Evolutionary conservation across 2,888 invertebrate species (phyloP).

Genomic region (Temnothorax rugatulus): DNA sequence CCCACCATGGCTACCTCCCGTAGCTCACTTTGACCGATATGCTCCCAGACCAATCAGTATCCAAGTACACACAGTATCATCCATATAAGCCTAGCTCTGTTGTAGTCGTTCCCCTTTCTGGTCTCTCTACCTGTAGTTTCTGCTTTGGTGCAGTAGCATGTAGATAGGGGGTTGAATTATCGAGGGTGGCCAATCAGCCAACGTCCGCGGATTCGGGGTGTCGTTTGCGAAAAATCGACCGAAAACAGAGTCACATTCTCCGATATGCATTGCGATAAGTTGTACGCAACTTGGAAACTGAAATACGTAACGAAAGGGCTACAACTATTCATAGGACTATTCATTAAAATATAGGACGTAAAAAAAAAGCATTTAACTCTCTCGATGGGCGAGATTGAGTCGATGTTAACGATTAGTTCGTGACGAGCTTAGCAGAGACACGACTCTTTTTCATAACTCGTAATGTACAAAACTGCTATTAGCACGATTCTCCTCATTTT

Average conservation of each 20-base stretch:
- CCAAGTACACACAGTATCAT: constrained; percentile 72
- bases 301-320: constrained; percentile 80
- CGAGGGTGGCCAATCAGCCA: constrained; percentile 60
- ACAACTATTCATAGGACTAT: constrained; percentile 77
- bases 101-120: constrained; percentile 68
- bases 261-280: constrained; percentile 62
- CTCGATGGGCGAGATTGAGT: constrained; percentile 41
- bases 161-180: constrained; percentile 74
- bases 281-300: constrained; percentile 60
- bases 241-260: constrained; percentile 43
- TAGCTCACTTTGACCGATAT: constrained; percentile 82
- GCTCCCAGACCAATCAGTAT: constrained; percentile 81
- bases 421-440: constrained; percentile 17
- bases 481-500: constrained; percentile 25
- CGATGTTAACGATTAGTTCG: constrained; percentile 32
- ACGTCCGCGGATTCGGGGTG: constrained; percentile 33
- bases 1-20: constrained; percentile 76
- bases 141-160: constrained; percentile 74
- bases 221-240: constrained; percentile 47
- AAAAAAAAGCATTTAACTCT: constrained; percentile 50
- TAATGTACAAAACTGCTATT: constrained; percentile 54
- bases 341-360: constrained; percentile 65
- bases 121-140: constrained; percentile 73
- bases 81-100: constrained; percentile 74
- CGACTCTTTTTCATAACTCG: constrained; percentile 26